Evolutionary conservation across 2,888 invertebrate genomes (phyloP), one percentile per base, ranked within the genome.

Genomic region (Ochropacha duplaris): DNA sequence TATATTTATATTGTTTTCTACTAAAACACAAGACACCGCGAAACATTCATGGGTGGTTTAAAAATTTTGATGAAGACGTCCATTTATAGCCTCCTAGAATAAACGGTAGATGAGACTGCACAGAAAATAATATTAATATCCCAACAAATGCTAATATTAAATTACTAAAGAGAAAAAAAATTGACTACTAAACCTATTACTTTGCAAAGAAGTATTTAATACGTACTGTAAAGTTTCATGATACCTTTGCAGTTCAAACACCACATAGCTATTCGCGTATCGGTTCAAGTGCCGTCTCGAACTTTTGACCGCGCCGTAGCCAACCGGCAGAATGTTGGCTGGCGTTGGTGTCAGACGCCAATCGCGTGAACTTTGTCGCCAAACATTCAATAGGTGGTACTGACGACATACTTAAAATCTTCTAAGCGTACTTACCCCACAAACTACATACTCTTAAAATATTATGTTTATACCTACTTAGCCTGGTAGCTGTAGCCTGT

Each of bases 221-320:
- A 44, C 9, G 19, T 44, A 9, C 44, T 9, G 9, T 44, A 44
- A 19, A 44, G 44, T 44, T 19, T 44, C 44, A 19, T 44, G 44
- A 19, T 3, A 44, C n/a, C 44, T 19, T 44, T 44, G 1, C 44
- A 19, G 44, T 19, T 8, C n/a, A 3, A 9, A 44, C 44, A 44
- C 19, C 44, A 44, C 19, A 44, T 44, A 52, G 9, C 16, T n/a
- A 44, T 31, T 14, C 44, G 51, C 55, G 58, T 51, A 57, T 58
- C 58, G 57, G 58, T 16, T 16, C 55, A 57, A 59, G 55, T 59
- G 57, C 56, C 55, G 50, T 50, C 57, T 49, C 28, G 54, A 62
- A 59, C 57, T 59, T 59, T 54, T 22, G 44, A 44, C 22, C 56
- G 11, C 12, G 22, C 44, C 49, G 44, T 19, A 22, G 11, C 11